Evolutionary conservation across 1,140 invertebrate genomes (phyloP), one percentile per base, ranked within the genome.

Genomic region (Saccostrea echinata): DNA sequence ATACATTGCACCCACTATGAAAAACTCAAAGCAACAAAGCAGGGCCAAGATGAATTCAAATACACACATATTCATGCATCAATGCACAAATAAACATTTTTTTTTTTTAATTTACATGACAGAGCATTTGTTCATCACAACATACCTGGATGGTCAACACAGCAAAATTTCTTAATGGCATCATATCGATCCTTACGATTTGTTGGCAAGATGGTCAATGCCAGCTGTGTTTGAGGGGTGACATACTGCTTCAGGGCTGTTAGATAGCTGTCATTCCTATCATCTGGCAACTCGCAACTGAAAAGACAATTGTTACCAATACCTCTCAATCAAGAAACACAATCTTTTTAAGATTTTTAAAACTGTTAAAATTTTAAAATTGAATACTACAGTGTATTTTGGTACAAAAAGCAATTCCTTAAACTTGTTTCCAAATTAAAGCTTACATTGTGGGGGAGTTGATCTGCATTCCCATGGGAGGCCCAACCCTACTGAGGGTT

Each of bases 91-190:
- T 4, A 43, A 43, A 43, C 1, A 43, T 8, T 4, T 43, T 6
- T 43, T 43, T 43, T 43, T 43, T 43, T 6, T n/a, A n/a, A 43
- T 43, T 9, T 43, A 3, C 4, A 43, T 43, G 9, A 6, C 1
- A 43, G 43, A 80, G 21, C 27, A 80, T 16, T 33, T 0, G 24
- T 16, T 2, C 30, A 80, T 16, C 9, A 1, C 24, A 57, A 57
- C 84, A 13, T 88, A 94, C 93, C 93, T 91, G 98, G 97, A n/a
- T 96, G 95, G 84, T 98, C 97, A 33, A 96, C 95, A 92, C 97
- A 98, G 92, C 97, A 98, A 0, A 98, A 95, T 91, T 97, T 98
- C 95, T 99, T 99, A 0, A 99, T 96, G 0, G 97, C 97, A 18
- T 96, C 95, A 93, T 99, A 99, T 30, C 98, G 95, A 93, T 99